Percentiles rank a stretch among this genome's conserved stretches.
phyloP scores from a whole-genome alignment of 2,113 vertebrate species.

The Plectropomus leopardus region DNA sequence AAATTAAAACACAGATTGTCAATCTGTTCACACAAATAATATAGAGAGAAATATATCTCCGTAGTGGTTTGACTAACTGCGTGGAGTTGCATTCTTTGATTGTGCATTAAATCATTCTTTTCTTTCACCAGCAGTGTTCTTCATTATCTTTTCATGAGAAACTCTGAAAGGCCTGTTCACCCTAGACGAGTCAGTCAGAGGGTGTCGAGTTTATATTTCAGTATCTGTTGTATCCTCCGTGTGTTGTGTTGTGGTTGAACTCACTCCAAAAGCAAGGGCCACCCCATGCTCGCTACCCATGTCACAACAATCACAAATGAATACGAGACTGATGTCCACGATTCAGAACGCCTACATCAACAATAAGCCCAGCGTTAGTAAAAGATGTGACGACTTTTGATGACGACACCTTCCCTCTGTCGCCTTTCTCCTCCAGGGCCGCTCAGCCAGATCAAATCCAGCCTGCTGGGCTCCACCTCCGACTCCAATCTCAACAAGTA shows the following conservation, averaged over 20 bases:
- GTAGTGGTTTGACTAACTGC: constrained; percentile 27
- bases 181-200: constrained; percentile 35
- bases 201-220: constrained; percentile 55
- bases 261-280: constrained; percentile 46
- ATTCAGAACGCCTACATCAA: constrained; percentile 17
- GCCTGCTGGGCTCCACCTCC: constrained; percentile 96
- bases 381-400: not conserved
- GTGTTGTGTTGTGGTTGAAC: constrained; percentile 66
- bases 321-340: not conserved
- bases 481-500: constrained; percentile 99
- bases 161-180: constrained; percentile 58
- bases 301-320: constrained; percentile 38
- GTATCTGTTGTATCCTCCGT: constrained; percentile 53
- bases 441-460: constrained; percentile 98
- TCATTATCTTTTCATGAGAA: constrained; percentile 72
- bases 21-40: too few species aligned
- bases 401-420: constrained; percentile 1
- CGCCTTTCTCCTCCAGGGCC: constrained; percentile 86
- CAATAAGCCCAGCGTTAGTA: not conserved
- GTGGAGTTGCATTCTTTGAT: constrained; percentile 42
- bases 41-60: too few species aligned
- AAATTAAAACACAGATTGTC: too few species aligned
- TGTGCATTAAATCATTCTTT: constrained; percentile 46
- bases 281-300: constrained; percentile 58
- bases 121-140: constrained; percentile 61